These are phyloP conservation scores for Herpetotheres cachinnans DNA, from an alignment of 2,113 vertebrate species.

Conservation along the genomic window DNA sequence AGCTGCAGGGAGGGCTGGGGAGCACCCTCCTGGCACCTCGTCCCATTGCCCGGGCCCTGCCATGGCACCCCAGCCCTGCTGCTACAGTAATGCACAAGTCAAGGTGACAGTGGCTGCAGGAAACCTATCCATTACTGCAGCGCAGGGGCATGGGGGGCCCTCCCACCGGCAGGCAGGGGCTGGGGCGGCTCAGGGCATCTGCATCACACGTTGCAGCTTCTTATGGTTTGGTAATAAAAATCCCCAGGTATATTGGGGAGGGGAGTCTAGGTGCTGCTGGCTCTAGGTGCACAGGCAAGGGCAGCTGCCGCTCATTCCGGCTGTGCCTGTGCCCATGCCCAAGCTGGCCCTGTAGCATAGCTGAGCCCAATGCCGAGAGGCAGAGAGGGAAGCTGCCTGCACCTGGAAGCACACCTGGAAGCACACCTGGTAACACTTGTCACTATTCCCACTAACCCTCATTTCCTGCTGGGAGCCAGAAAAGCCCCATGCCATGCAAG, in stretches of 20 bases:
- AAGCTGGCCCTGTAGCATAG: fast-evolving
- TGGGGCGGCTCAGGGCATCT: background rate
- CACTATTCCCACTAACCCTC: background rate
- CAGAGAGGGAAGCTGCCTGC: background rate
- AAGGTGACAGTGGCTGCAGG: background rate
- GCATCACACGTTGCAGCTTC: background rate
- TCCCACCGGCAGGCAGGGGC: background rate
- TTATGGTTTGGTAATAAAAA: background rate
- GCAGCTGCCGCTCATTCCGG: fast-evolving
- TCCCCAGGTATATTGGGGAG: background rate
- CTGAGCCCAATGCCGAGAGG: background rate
- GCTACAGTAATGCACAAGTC: background rate
- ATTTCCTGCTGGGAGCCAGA: background rate
- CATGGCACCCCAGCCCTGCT: background rate
- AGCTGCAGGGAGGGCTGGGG: background rate
- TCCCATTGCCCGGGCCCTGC: background rate
- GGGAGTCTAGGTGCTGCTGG: background rate
- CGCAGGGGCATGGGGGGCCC: background rate
- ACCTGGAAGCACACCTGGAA: background rate
- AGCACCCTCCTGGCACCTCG: background rate
- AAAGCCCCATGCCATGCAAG: fast-evolving
- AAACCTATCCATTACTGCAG: background rate
- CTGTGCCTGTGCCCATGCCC: background rate
- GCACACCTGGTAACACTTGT: fast-evolving
- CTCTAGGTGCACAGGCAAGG: background rate